phyloP scores from a whole-genome alignment of 2,113 vertebrate genomes.

The Talpa occidentalis region DNA sequence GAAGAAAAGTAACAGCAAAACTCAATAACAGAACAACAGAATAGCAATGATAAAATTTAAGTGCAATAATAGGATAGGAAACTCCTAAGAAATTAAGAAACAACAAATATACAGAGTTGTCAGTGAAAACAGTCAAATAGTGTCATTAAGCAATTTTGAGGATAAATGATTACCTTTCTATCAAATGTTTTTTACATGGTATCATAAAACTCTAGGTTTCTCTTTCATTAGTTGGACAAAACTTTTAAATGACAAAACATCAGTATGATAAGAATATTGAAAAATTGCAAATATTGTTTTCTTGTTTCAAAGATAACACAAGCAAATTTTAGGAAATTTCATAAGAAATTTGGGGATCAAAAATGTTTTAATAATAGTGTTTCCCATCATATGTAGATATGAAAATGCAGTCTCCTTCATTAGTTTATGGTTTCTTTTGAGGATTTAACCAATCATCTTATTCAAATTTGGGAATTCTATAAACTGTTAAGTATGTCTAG shows the following conservation, averaged over 20 bases:
- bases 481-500: not conserved
- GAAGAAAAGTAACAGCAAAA: conserved; percentile 69
- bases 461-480: not conserved
- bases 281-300: no score
- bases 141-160: conserved; percentile 51
- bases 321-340: not conserved
- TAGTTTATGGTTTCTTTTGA: not conserved
- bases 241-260: not conserved
- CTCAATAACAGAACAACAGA: conserved; percentile 58
- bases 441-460: not conserved
- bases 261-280: not conserved
- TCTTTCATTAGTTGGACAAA: not conserved
- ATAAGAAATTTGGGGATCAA: not conserved
- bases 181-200: not conserved
- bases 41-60: conserved; percentile 51
- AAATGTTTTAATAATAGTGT: not conserved
- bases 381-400: not conserved
- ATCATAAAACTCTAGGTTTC: not conserved
- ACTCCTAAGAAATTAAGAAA: conserved; percentile 34
- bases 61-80: conserved; percentile 34
- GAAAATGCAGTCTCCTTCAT: not conserved
- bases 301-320: not conserved
- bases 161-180: not conserved
- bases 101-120: not conserved
- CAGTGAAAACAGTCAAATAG: conserved; percentile 23